A percentile compares a stretch with the other conserved stretches of the same genome.
phyloP scores from a whole-genome alignment of 2,113 vertebrate genomes.

The Campylomormyrus numenius region DNA sequence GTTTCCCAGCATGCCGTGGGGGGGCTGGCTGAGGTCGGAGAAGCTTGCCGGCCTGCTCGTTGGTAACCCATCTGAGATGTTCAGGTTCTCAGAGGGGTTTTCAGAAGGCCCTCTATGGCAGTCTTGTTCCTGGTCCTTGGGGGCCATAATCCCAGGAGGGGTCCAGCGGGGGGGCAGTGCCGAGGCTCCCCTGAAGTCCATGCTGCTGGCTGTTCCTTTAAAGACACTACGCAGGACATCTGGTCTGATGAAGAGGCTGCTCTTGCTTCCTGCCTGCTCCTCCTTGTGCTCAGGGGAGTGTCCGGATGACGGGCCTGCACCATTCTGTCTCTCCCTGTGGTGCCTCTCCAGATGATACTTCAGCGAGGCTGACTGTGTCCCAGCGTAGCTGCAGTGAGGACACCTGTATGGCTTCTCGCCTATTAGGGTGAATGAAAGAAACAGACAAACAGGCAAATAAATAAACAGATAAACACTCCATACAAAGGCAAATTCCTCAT shows the following conservation, averaged over 20 bases:
- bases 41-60: conserved; percentile 61
- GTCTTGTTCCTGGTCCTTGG: conserved; percentile 63
- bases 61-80: conserved; percentile 54
- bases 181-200: conserved; percentile 79
- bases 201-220: conserved; percentile 75
- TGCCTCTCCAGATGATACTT: conserved; percentile 85
- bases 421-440: conserved; percentile 42
- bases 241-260: conserved; percentile 83
- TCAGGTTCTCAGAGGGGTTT: conserved; percentile 62
- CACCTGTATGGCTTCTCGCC: conserved; percentile 92
- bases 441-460: conserved; percentile 34
- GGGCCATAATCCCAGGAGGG: conserved; percentile 68
- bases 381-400: conserved; percentile 75
- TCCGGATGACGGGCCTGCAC: conserved; percentile 64
- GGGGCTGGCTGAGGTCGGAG: conserved; percentile 67
- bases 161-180: conserved; percentile 84
- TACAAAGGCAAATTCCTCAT: conserved; percentile 56
- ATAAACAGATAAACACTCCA: conserved; percentile 58
- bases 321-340: conserved; percentile 75
- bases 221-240: conserved; percentile 88
- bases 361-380: conserved; percentile 77
- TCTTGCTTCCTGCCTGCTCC: conserved; percentile 69
- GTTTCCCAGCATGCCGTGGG: conserved; percentile 65
- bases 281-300: conserved; percentile 76
- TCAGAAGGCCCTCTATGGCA: conserved; percentile 66